Percentiles rank a stretch among this genome's conserved stretches.
Conservation (phyloP, 2,113 vertebrate species). For the Notothenia coriiceps region DNA sequence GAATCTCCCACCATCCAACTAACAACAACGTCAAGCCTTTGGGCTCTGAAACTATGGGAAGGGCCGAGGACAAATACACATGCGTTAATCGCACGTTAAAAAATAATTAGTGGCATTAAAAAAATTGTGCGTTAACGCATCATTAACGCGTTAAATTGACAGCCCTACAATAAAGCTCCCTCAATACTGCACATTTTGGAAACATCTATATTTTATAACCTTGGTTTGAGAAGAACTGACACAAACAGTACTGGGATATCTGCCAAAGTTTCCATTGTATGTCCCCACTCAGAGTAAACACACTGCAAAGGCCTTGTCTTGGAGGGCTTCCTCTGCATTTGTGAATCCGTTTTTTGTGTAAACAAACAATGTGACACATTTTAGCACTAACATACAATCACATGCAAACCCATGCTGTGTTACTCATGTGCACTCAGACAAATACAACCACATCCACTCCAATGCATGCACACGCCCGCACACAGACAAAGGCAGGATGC, state of each 20-base stretch:
- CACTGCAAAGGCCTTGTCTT: neutral
- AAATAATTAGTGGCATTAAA: too few relatives aligned
- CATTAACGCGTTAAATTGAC: too few relatives aligned
- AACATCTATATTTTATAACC: neutral
- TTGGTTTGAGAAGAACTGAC: constrained; percentile 1
- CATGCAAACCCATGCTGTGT: neutral
- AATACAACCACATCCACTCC: constrained; percentile 14
- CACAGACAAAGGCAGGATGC: constrained; percentile 43
- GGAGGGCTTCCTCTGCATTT: neutral
- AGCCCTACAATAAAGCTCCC: neutral
- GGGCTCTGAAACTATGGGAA: too few relatives aligned
- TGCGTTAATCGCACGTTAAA: too few relatives aligned
- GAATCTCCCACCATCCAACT: too few relatives aligned
- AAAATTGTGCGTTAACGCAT: too few relatives aligned
- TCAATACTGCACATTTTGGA: neutral
- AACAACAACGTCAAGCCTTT: too few relatives aligned
- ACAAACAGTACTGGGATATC: neutral
- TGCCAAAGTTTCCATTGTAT: constrained; percentile 21
- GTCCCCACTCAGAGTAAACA: constrained; percentile 9
- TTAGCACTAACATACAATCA: neutral
- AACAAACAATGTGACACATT: constrained; percentile 34
- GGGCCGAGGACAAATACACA: too few relatives aligned
- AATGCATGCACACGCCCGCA: constrained; percentile 1
- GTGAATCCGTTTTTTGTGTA: constrained; percentile 5
- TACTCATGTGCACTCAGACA: constrained; percentile 14